phyloP scores from a whole-genome alignment of 2,113 vertebrate species.

The Nyctibius bracteatus region DNA sequence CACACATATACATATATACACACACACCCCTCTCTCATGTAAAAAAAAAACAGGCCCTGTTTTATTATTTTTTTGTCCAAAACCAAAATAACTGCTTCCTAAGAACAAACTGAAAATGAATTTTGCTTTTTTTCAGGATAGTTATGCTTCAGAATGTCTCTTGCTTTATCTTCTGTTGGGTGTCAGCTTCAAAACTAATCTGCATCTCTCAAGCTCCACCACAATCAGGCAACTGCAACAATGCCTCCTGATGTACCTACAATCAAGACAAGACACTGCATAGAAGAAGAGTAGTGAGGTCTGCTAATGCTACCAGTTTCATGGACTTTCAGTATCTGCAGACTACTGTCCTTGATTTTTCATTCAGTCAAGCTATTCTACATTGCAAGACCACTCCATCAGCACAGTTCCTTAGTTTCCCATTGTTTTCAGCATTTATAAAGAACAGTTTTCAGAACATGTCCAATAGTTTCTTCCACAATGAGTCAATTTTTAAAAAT shows the following conservation, averaged over 20 bases:
- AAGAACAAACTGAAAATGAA: neutral
- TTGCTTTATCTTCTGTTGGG: neutral
- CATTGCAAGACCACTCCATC: neutral
- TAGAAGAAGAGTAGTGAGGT: neutral
- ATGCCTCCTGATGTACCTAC: neutral
- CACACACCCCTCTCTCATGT: accelerated
- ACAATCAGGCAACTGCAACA: neutral
- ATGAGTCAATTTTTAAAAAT: neutral
- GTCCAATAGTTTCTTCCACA: neutral
- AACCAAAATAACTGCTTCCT: neutral
- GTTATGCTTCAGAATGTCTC: neutral
- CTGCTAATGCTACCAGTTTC: neutral
- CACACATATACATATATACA: accelerated
- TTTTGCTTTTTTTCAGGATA: neutral
- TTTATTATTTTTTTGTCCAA: neutral
- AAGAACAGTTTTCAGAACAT: neutral
- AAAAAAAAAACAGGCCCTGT: neutral
- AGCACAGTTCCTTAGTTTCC: neutral
- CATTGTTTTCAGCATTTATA: neutral
- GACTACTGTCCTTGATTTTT: neutral
- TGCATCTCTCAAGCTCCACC: neutral
- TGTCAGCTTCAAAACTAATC: neutral
- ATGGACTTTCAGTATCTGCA: neutral
- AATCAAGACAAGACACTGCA: neutral
- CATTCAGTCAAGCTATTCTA: neutral